These are phyloP conservation scores for Callinectes sapidus DNA, from an alignment of 2,888 invertebrate genomes.

Conservation along the genomic window DNA sequence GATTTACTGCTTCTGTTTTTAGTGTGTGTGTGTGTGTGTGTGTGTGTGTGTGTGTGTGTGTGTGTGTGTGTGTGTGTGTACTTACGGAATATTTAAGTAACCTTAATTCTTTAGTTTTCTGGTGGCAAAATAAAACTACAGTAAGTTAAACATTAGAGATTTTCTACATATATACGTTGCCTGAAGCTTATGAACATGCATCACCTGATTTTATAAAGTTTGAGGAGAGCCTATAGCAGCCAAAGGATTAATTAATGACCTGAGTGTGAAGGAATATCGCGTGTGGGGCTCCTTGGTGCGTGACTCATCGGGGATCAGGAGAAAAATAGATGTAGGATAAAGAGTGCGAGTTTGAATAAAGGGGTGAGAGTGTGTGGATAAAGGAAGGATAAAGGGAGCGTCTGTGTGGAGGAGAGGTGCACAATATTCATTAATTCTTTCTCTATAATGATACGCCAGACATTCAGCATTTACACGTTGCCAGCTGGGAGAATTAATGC, in stretches of 20 bases:
- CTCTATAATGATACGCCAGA: neutral
- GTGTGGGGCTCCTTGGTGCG: neutral
- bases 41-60: constrained; percentile 14
- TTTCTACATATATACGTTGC: too few species aligned
- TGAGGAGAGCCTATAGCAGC: too few species aligned
- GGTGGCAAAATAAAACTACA: too few species aligned
- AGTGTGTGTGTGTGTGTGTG: constrained; percentile 4
- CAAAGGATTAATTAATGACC: too few species aligned
- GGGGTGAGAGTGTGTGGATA: neutral
- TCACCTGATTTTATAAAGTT: too few species aligned
- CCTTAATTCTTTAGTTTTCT: too few species aligned
- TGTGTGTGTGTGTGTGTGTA: neutral
- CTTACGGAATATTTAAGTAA: neutral
- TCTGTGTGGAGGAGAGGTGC: neutral
- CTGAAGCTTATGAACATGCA: too few species aligned
- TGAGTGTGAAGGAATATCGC: neutral
- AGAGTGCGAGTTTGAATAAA: neutral
- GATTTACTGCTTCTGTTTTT: neutral
- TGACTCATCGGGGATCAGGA: neutral
- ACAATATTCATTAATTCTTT: neutral
- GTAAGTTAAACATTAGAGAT: too few species aligned
- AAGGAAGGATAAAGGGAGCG: neutral
- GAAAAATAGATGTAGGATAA: neutral
- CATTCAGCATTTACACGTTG: neutral
- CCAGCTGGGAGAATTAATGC: neutral